Base-by-base conservation (phyloP, 2,797 vertebrate genomes). In the Chaetophractus vellerosus region DNA sequence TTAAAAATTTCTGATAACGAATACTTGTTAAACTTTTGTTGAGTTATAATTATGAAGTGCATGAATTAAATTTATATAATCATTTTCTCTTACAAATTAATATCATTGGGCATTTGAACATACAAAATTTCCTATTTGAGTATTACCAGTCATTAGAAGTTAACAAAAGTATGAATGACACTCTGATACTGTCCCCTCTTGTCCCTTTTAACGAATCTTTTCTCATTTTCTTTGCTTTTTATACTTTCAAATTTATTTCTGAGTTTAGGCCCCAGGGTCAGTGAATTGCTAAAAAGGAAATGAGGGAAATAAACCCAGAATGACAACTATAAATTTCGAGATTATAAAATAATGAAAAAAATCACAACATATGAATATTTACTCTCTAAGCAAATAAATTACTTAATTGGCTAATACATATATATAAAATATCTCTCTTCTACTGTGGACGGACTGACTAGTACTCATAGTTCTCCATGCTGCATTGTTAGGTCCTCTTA, bases 401-500 rank as follows among this genome's bases (percentile, higher is more conserved):
- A 68, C 1, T 68, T 68, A 88, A 57, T 63, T 83, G 50, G 21
- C 24, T 64, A 4, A 36, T 26, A 50, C 9, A 38, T 4, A 64
- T 24, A 50, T 38, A 38, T 38, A 38, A 90, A 59, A 57, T 45
- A 80, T 55, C 18, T 76, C 31, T 31, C 31, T 4, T 96, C 26
- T 89, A 38, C 15, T 75, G 31, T 71, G 38, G 33, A 89, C 52
- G 10, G 76, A 12, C 48, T 74, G 76, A 74, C 31, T 89, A 52
- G 23, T 84, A 6, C n/a, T 80, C 72, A 84, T 41, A 93, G 31
- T 21, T 88, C 78, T 79, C 78, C 57, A 95, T 84, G 66, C 74
- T 88, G 76, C 79, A 89, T 88, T 93, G 78, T 75, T 96, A 96
- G 76, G 33, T 64, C 93, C 24, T 93, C 92, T 95, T 94, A 96